Evolutionary conservation across 2,888 invertebrate species (phyloP), one percentile per base, ranked within the genome.

Genomic region (Heteromyza rotundicornis): DNA sequence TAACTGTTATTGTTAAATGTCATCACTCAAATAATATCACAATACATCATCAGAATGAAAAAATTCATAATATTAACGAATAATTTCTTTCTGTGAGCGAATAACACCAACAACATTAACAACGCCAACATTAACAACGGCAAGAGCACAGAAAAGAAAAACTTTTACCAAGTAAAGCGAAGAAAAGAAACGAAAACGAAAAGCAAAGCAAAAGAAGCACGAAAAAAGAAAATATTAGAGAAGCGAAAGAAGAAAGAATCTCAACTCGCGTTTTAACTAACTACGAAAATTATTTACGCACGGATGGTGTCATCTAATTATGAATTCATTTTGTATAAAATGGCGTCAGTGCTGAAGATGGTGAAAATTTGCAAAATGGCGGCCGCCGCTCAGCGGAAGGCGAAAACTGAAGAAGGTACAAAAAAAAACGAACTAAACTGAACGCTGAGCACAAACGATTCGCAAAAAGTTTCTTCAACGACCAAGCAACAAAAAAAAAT

Each of bases 291-390:
- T 80, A 80, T 82, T 81, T 75, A 82, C 83, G 82, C 83, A 80
- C 81, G 80, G 80, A 80, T 82, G 82, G 82, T 82, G 82, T 81
- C 82, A 82, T 82, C 82, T 82, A 82, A 82, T 82, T 82, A 82
- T 78, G 74, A 82, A 82, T 80, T 77, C 74, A 75, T 78, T 77
- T 71, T 78, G 67, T 16, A 58, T 58, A 62, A 64, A 63, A 69
- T 63, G 58, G 62, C 59, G 60, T 55, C 51, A 55, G 53, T 56
- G 62, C 54, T 59, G 40, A 59, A 59, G 58, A 36, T 59, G 58
- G 52, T 24, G 44, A 51, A 57, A 62, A 53, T 59, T n/a, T 64
- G 58, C 62, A 68, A 70, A 66, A 68, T 66, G 60, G 49, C 49
- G 64, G 14, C 35, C 20, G 20, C 47, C 19, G 47, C 17, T 47